phyloP scores from a whole-genome alignment of 2,888 invertebrate genomes.

The Labia minor region DNA sequence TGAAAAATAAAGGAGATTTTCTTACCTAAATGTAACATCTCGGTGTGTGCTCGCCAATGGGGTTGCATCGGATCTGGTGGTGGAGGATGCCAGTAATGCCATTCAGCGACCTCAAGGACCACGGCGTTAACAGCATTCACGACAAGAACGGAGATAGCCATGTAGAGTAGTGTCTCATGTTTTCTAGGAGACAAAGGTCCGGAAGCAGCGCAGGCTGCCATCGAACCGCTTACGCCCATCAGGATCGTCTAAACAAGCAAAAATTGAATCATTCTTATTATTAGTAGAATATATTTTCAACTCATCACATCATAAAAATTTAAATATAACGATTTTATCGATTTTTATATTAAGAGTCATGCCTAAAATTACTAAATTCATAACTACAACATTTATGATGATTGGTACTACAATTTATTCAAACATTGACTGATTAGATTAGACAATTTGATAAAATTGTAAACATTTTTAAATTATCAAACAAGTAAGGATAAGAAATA shows the following conservation, averaged over 20 bases:
- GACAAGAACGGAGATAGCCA: constrained; percentile 33
- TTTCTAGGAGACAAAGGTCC: constrained; percentile 36
- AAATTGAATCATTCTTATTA: constrained; percentile 23
- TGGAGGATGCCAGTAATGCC: constrained; percentile 31
- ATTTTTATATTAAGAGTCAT: no score
- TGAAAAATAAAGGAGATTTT: no score
- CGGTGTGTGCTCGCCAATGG: not conserved
- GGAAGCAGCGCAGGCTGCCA: constrained; percentile 37
- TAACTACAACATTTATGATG: no score
- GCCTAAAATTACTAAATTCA: no score
- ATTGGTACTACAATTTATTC: no score
- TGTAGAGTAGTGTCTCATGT: constrained; percentile 40
- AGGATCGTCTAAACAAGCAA: constrained; percentile 40
- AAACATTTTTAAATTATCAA: no score
- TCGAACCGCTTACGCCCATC: constrained; percentile 39
- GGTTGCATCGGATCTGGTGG: not conserved
- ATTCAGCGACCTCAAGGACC: constrained; percentile 37
- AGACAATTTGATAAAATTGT: no score
- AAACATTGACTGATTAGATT: no score
- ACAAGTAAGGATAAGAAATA: no score
- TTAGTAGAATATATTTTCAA: no score
- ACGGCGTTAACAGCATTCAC: constrained; percentile 33
- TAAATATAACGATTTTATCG: no score
- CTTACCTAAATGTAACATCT: not conserved
- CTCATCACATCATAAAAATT: no score